A percentile compares a stretch with the other conserved stretches of the same genome.
Conservation (phyloP, 2,888 invertebrate species). For the Liopterus haemorrhoidalis region DNA sequence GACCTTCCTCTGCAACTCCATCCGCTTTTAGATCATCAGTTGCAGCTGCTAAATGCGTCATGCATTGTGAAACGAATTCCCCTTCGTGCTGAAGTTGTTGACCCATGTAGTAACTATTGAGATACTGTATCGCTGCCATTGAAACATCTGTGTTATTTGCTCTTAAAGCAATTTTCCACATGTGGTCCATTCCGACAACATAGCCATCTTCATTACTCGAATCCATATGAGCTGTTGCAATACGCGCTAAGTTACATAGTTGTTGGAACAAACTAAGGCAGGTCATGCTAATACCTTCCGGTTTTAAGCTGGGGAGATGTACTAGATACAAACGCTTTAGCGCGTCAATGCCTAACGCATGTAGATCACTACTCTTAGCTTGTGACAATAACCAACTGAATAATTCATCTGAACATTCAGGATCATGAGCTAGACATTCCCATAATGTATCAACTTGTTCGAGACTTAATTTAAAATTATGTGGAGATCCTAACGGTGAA, state of each 20-base stretch:
- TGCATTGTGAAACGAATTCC: constrained; percentile 89
- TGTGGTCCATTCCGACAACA: constrained; percentile 83
- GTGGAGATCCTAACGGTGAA: constrained; percentile 83
- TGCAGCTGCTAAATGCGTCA: constrained; percentile 83
- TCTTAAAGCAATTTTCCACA: constrained; percentile 89
- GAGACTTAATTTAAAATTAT: constrained; percentile 66
- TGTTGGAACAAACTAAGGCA: constrained; percentile 88
- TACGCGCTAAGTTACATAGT: constrained; percentile 77
- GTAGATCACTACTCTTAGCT: constrained; percentile 86
- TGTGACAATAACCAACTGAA: constrained; percentile 91
- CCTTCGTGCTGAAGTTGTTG: constrained; percentile 85
- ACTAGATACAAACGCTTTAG: constrained; percentile 80
- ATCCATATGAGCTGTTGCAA: constrained; percentile 67
- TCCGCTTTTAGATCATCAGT: constrained; percentile 60
- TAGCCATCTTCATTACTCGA: constrained; percentile 46
- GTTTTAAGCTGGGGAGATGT: constrained; percentile 81
- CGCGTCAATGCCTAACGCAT: constrained; percentile 82
- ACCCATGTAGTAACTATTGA: constrained; percentile 91
- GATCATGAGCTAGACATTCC: constrained; percentile 82
- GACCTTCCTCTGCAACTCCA: constrained; percentile 64
- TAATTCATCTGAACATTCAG: constrained; percentile 83
- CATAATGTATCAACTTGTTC: constrained; percentile 89
- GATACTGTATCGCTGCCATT: constrained; percentile 88
- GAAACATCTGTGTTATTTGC: constrained; percentile 90
- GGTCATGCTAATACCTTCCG: constrained; percentile 87